Conservation (phyloP, 2,797 vertebrate species). For the Lepus townsendii region DNA sequence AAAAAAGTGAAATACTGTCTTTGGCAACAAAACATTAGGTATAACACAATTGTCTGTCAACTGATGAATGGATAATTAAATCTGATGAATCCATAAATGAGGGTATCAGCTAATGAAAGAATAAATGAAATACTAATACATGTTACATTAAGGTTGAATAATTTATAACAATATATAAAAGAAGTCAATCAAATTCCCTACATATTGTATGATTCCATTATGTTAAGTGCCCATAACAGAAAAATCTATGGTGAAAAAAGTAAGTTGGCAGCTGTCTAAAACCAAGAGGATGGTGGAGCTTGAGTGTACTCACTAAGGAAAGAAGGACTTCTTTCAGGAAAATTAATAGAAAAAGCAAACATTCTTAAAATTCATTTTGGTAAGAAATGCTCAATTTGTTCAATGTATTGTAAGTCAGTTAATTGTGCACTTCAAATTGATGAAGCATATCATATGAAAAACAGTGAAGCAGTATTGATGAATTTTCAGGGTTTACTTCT, state of each 20-base stretch:
- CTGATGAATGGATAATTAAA: not conserved
- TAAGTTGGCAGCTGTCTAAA: not conserved
- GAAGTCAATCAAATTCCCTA: not conserved
- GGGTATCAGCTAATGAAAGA: not conserved
- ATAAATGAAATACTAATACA: not conserved
- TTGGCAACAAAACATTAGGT: no score
- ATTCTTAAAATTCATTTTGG: not conserved
- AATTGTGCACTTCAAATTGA: no score
- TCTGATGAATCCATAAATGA: no score
- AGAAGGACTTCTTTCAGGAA: not conserved
- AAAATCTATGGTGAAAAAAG: not conserved
- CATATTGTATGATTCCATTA: not conserved
- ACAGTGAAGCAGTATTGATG: not conserved
- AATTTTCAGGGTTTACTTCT: not conserved
- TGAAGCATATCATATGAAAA: not conserved
- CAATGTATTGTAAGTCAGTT: not conserved
- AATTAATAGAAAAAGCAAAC: not conserved
- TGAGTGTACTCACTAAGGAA: not conserved
- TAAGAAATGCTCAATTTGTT: not conserved
- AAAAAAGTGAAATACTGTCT: no score
- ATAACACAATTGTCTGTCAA: no score
- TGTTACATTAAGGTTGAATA: not conserved
- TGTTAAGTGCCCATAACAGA: not conserved
- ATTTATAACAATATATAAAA: not conserved
- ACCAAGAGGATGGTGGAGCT: no score